Evolutionary conservation across 2,113 vertebrate genomes (phyloP).

Genomic region (Cyanocitta stelleri): DNA sequence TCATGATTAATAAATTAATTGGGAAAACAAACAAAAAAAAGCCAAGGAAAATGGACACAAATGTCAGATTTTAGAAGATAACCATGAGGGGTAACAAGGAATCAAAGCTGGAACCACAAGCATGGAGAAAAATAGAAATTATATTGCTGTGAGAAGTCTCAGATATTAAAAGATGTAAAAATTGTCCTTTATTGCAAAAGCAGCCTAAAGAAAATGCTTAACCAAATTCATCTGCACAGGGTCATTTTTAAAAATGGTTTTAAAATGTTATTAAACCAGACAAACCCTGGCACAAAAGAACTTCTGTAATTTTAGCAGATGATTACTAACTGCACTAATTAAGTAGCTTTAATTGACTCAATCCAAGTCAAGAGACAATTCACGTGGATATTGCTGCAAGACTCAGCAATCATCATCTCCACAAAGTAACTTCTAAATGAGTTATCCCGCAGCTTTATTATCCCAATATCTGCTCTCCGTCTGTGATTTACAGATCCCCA

Average conservation of each 20-base stretch:
- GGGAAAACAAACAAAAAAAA: not conserved
- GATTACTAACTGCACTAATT: slow-evolving; percentile 47
- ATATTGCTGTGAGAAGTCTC: not conserved
- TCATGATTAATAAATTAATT: not conserved
- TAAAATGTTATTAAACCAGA: not conserved
- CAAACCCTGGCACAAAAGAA: not conserved
- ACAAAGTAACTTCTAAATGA: slow-evolving; percentile 4
- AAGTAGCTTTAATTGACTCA: slow-evolving; percentile 39
- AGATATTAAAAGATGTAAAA: not conserved
- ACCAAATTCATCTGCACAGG: not conserved
- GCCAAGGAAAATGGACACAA: not conserved
- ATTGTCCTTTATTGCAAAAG: not conserved
- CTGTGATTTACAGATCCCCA: not conserved
- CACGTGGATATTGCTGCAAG: not conserved
- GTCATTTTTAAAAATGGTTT: not conserved
- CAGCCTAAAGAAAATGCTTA: not conserved
- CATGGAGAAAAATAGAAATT: not conserved
- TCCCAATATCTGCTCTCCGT: not conserved
- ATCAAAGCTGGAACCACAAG: not conserved
- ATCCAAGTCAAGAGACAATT: slow-evolving; percentile 26
- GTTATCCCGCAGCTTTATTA: slow-evolving; percentile 13
- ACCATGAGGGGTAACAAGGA: not conserved
- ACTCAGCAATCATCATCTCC: not conserved
- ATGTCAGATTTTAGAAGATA: not conserved
- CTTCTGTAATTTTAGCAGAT: not conserved